Evolutionary conservation across 2,888 invertebrate genomes (phyloP).

Genomic region (Cetonia aurata): DNA sequence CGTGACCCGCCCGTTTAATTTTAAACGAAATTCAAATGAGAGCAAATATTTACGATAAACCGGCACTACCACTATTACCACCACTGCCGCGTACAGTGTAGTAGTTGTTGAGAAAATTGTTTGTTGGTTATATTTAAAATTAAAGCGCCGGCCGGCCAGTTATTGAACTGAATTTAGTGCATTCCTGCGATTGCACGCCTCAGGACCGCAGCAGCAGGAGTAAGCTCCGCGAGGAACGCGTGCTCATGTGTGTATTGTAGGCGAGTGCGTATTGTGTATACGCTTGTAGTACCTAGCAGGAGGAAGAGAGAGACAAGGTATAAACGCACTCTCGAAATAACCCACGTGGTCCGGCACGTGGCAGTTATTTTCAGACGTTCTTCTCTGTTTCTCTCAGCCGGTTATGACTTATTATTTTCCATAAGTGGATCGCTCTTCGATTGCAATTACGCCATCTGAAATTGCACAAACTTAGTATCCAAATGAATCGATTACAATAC

Average conservation of each 20-base stretch:
- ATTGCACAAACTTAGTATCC: too few species aligned
- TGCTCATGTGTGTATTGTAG: slow-evolving; percentile 40
- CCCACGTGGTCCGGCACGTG: slow-evolving; percentile 57
- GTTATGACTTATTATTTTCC: slow-evolving; percentile 45
- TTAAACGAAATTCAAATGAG: slow-evolving; percentile 44
- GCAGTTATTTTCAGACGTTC: slow-evolving; percentile 50
- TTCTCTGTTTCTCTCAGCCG: slow-evolving; percentile 35
- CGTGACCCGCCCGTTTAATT: slow-evolving; percentile 36
- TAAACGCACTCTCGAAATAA: slow-evolving; percentile 54
- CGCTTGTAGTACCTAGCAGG: slow-evolving; percentile 4
- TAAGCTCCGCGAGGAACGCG: slow-evolving; percentile 40
- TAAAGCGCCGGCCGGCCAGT: slow-evolving; percentile 44
- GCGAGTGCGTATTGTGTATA: slow-evolving; percentile 21
- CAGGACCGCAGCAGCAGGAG: slow-evolving; percentile 31
- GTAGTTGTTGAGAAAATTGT: slow-evolving; percentile 45
- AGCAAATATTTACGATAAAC: slow-evolving; percentile 44
- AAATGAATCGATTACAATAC: too few species aligned
- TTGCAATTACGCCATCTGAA: slow-evolving; percentile 5
- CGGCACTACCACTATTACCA: slow-evolving; percentile 33
- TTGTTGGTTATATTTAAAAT: slow-evolving; percentile 47
- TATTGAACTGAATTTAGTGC: slow-evolving; percentile 55
- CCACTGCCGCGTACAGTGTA: slow-evolving; percentile 8
- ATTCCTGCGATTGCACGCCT: slow-evolving; percentile 53
- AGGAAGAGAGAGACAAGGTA: slow-evolving; percentile 29
- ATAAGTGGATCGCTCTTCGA: slow-evolving; percentile 41